These are phyloP conservation scores for Automeris io DNA, from an alignment of 2,888 invertebrate genomes.

Conservation along the genomic window DNA sequence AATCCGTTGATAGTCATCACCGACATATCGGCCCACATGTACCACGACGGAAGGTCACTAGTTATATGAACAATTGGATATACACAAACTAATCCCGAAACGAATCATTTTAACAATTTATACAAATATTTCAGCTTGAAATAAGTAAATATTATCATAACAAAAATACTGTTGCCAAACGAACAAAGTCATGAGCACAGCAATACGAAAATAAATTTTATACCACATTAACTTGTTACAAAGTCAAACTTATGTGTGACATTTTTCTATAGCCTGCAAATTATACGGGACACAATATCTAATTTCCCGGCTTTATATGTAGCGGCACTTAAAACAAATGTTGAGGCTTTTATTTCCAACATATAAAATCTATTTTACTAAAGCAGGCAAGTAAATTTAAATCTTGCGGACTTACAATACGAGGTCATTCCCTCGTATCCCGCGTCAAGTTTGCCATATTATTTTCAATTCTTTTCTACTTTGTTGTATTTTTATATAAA, in stretches of 20 bases:
- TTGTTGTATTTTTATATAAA: constrained; percentile 10
- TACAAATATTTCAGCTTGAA: no score
- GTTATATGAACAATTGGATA: no score
- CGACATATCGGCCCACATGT: no score
- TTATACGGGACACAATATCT: neutral
- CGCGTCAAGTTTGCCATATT: constrained; percentile 14
- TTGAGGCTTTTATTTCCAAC: neutral
- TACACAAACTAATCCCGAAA: no score
- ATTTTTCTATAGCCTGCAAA: neutral
- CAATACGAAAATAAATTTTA: no score
- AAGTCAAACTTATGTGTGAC: no score
- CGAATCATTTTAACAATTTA: no score
- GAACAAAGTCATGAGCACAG: no score
- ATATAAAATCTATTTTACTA: neutral
- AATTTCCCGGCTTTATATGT: neutral
- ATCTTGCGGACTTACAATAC: constrained; percentile 11
- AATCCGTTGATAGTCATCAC: no score
- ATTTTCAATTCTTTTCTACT: constrained; percentile 16
- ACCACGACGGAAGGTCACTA: no score
- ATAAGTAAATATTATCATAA: no score
- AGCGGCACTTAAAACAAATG: neutral
- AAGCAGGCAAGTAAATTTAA: neutral
- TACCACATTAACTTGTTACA: neutral
- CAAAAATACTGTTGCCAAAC: no score
- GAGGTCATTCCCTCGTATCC: constrained; percentile 28